Evolutionary conservation across 2,797 vertebrate species (phyloP).

Genomic region (Petrocephalus schoutedeni): DNA sequence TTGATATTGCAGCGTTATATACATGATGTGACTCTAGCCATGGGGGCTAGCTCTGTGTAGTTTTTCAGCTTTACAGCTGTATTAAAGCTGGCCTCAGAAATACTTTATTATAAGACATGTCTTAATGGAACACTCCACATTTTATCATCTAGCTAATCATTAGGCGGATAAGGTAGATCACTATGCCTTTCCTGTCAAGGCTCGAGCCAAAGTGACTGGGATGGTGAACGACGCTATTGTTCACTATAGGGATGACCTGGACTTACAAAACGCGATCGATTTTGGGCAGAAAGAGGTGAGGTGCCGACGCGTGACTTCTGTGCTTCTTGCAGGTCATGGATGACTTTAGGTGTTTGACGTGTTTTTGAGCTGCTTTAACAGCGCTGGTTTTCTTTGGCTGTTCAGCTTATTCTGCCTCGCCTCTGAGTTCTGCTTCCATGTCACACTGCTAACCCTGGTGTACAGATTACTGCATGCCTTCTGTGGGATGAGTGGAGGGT

Average conservation of each 20-base stretch:
- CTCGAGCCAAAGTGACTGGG: slow-evolving; percentile 60
- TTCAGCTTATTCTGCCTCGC: neutral
- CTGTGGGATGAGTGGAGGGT: too few relatives aligned
- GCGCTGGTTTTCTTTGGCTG: neutral
- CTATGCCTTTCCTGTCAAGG: slow-evolving; percentile 39
- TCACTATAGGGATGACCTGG: slow-evolving; percentile 68
- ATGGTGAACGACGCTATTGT: slow-evolving; percentile 64
- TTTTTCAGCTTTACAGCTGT: neutral
- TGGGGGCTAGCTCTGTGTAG: neutral
- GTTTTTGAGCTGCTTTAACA: neutral
- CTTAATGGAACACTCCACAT: neutral
- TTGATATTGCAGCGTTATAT: neutral
- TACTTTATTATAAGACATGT: neutral
- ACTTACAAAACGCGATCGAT: slow-evolving; percentile 72
- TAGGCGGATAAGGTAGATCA: neutral
- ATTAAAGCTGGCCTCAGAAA: neutral
- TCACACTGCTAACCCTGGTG: neutral
- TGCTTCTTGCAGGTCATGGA: neutral
- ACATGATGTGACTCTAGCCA: neutral
- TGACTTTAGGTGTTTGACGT: neutral
- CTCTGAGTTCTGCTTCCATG: neutral
- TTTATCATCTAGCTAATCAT: neutral
- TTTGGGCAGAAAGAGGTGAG: slow-evolving; percentile 68
- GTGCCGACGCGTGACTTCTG: neutral
- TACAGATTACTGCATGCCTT: too few relatives aligned